These are phyloP conservation scores for Myotis vivesi DNA, from an alignment of 2,797 vertebrate species.

Conservation along the genomic window DNA sequence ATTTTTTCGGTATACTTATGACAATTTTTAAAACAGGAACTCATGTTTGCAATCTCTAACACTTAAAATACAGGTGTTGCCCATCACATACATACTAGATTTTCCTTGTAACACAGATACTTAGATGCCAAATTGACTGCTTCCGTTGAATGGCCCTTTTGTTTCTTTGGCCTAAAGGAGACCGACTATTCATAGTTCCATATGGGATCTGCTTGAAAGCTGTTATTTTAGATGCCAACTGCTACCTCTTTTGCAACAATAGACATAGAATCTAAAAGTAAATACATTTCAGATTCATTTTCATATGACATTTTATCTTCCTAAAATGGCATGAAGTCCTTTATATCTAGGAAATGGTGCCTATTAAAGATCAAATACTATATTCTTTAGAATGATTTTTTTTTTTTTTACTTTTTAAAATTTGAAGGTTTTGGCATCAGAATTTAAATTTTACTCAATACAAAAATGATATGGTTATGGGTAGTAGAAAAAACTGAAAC, in stretches of 20 bases:
- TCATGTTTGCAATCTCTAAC: neutral
- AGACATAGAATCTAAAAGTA: slow-evolving; percentile 60
- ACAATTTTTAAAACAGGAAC: neutral
- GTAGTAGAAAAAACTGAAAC: neutral
- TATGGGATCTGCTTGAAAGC: slow-evolving; percentile 69
- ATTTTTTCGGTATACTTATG: neutral
- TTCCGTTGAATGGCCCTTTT: slow-evolving; percentile 68
- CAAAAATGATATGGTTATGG: neutral
- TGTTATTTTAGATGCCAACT: slow-evolving; percentile 63
- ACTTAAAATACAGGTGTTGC: neutral
- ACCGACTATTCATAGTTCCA: slow-evolving; percentile 71
- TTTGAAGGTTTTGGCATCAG: neutral
- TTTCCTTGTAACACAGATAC: neutral
- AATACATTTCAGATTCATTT: slow-evolving; percentile 61
- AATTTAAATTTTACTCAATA: neutral
- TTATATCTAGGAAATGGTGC: neutral
- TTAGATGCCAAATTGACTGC: neutral
- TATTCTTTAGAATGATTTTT: neutral
- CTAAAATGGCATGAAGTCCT: neutral
- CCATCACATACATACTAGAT: neutral
- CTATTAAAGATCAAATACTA: neutral
- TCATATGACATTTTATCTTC: slow-evolving; percentile 50
- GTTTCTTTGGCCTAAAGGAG: slow-evolving; percentile 61
- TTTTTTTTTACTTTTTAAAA: neutral
- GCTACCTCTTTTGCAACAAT: slow-evolving; percentile 38